A percentile compares a stretch with the other conserved stretches of the same genome.
Evolutionary conservation across 2,797 vertebrate species (phyloP).

Genomic region (Smutsia temminckii): DNA sequence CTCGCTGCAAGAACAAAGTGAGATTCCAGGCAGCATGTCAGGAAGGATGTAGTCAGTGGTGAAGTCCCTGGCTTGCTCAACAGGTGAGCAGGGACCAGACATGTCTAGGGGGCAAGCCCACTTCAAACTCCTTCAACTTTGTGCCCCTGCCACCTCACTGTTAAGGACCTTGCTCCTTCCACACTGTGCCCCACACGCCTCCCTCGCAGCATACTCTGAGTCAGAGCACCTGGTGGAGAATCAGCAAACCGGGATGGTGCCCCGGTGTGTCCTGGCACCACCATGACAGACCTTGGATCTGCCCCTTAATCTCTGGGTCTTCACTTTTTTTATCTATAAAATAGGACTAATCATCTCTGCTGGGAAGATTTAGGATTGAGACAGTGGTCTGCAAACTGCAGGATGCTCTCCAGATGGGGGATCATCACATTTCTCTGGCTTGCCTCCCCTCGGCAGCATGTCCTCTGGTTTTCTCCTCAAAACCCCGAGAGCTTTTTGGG

Average conservation of each 20-base stretch:
- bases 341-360: not conserved
- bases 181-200: too few relatives aligned
- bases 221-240: not conserved
- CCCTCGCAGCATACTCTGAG: not conserved
- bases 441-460: accelerated
- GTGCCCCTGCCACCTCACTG: not conserved
- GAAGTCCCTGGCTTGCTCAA: not conserved
- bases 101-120: too few relatives aligned
- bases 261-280: too few relatives aligned
- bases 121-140: not conserved
- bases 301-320: not conserved
- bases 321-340: not conserved
- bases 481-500: not conserved
- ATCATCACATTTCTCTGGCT: not conserved
- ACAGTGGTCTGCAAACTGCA: not conserved
- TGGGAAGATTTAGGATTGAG: not conserved
- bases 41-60: not conserved
- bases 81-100: accelerated
- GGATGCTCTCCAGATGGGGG: not conserved
- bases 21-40: constrained; percentile 33
- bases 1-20: not conserved
- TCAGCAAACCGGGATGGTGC: not conserved
- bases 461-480: not conserved
- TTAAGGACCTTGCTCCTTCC: not conserved
- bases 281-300: not conserved